Evolutionary conservation across 1,140 invertebrate genomes (phyloP).

Genomic region (Drosophila quadrilineata): DNA sequence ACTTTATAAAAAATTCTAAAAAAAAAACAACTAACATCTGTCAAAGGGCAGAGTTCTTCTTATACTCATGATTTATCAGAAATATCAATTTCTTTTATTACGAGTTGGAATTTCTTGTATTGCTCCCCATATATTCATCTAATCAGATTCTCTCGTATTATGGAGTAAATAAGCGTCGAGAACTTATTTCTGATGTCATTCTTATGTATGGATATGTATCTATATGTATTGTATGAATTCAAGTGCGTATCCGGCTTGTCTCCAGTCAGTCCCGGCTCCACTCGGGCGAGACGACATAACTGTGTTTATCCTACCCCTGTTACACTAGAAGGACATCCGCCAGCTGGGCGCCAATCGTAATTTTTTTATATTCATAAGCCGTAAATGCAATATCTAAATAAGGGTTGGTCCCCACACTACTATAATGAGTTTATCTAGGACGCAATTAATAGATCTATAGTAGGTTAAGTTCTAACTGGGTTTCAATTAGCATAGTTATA

Average conservation of each 20-base stretch:
- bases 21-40: too few species aligned
- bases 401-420: conserved; percentile 4
- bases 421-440: not conserved
- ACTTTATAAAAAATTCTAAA: too few species aligned
- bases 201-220: too few species aligned
- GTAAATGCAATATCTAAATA: conserved; percentile 12
- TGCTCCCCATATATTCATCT: too few species aligned
- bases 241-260: conserved; percentile 29
- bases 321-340: conserved; percentile 2
- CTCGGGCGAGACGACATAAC: conserved; percentile 52
- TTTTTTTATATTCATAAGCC: conserved; percentile 18
- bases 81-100: too few species aligned
- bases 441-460: not conserved
- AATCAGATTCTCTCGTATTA: too few species aligned
- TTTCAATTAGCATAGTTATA: not conserved
- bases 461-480: not conserved
- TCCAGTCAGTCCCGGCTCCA: conserved; percentile 61
- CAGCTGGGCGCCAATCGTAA: conserved; percentile 29
- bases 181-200: too few species aligned
- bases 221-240: not conserved
- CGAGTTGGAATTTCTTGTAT: too few species aligned
- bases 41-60: too few species aligned
- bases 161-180: too few species aligned
- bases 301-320: conserved; percentile 31
- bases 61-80: too few species aligned